Evolutionary conservation across 2,113 vertebrate genomes (phyloP), one percentile per base, ranked within the genome.

Genomic region (Bombycilla garrulus): DNA sequence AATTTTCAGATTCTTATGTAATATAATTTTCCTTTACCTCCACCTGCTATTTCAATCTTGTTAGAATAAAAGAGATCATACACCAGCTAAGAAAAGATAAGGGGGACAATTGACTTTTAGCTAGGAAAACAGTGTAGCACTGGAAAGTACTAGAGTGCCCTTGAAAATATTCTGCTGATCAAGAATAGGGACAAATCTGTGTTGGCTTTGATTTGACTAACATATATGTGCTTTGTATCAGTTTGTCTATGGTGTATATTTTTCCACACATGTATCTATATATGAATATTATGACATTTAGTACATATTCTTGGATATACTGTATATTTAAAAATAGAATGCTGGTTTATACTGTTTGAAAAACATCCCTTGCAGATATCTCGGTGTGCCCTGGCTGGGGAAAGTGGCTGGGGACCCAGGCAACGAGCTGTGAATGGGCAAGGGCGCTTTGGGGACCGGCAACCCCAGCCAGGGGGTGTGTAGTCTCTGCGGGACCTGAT

Each of bases 101-200:
- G 17, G 2, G 3, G 1, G 3, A 12, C 1, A 2, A 2, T 5
- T 65, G 10, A 16, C 53, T 81, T 81, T 54, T 48, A 35, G 12
- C 38, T 76, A 23, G 58, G 29, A 81, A 56, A 67, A 25, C 11
- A 29, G 14, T 5, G 18, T 40, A 71, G 26, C 47, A 26, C 24
- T 67, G 25, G n/a, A 66, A 84, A 47, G 35, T 23, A 10, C 18
- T 26, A 29, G 22, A 6, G 28, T 36, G 29, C 16, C 22, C 35
- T 57, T 36, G 2, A 53, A 44, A 57, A 28, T 67, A 29, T 72
- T 67, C 58, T 71, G 35, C 28, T n/a, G n/a, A 76, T 76, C 23
- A 28, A 47, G 35, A 81, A 57, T 5, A 66, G 48, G 31, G 47
- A 40, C 15, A 91, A 53, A 48, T 66, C 12, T 0, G 0, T 28